Base-by-base conservation (phyloP, 2,888 invertebrate species). In the Pomacea canaliculata region DNA sequence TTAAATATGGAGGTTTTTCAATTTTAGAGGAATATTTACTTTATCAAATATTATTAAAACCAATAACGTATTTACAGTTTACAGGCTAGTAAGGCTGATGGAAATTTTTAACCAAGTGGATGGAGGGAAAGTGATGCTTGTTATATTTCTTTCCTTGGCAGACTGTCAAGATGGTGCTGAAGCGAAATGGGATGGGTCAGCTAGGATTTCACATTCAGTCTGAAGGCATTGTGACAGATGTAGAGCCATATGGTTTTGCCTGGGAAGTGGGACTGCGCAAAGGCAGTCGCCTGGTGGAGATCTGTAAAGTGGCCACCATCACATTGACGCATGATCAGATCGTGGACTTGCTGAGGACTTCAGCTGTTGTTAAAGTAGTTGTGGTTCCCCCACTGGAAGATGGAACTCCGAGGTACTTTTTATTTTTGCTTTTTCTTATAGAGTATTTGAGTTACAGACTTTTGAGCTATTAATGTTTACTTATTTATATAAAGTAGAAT, bases 211-310 rank as follows among this genome's bases (percentile, higher is more conserved):
- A 92, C 83, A 96, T 97, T 62, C 96, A 97, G 88, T 95, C 96
- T 23, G 97, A 97, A 72, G 98, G 98, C 7, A 94, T 98, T 48
- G 96, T 98, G 56, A 97, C 97, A 7, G 95, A 97, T 86, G 97
- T 97, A n/a, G 97, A 97, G 89, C 93, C 89, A 79, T 91, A 91
- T 80, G 92, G 92, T 62, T 89, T 91, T 82, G 92, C 92, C 60
- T 92, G 91, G 90, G 91, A 91, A 82, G 95, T 96, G 3, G 98
- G 97, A n/a, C 93, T 98, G 70, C 92, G 96, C 70, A 96, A 96
- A 89, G 97, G 97, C 78, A 96, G 96, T 72, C 93, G 97, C 23
- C 93, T 98, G 81, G 96, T 98, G 4, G 97, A 98, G 91, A 96
- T 96, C 85, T 96, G 96, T 88, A 95, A 96, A 90, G 95, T 96